These are phyloP conservation scores for Oithona nana DNA, from an alignment of 2,888 invertebrate species.

Conservation along the genomic window DNA sequence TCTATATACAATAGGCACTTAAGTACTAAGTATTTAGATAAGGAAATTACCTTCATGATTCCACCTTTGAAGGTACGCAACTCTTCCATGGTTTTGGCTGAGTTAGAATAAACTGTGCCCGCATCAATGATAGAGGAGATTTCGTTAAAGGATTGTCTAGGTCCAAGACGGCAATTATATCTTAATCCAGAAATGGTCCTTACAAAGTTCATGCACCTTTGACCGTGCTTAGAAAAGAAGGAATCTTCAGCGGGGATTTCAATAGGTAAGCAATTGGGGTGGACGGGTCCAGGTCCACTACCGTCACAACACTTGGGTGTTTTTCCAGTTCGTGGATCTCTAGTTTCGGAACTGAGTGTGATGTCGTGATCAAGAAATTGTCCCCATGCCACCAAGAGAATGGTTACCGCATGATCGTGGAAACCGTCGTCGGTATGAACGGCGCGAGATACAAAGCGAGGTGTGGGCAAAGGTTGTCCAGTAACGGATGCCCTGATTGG, in stretches of 20 bases:
- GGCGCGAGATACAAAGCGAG: slow-evolving; percentile 21
- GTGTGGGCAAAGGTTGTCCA: slow-evolving; percentile 27
- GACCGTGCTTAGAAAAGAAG: slow-evolving; percentile 63
- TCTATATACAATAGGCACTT: too few relatives aligned
- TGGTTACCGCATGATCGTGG: slow-evolving; percentile 25
- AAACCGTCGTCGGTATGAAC: slow-evolving; percentile 65
- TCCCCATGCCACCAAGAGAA: slow-evolving; percentile 28
- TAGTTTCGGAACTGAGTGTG: slow-evolving; percentile 24
- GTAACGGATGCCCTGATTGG: slow-evolving; percentile 50
- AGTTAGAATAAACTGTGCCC: slow-evolving; percentile 25
- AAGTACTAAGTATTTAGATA: background rate
- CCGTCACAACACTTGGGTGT: slow-evolving; percentile 22
- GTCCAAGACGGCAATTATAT: slow-evolving; percentile 61
- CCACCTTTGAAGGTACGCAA: slow-evolving; percentile 23
- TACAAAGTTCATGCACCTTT: slow-evolving; percentile 74
- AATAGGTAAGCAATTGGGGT: slow-evolving; percentile 79
- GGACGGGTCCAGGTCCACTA: slow-evolving; percentile 33
- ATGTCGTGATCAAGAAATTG: slow-evolving; percentile 34
- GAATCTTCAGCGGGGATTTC: slow-evolving; percentile 70
- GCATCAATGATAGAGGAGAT: slow-evolving; percentile 24
- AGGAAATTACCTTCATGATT: slow-evolving; percentile 20
- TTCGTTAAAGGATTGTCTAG: slow-evolving; percentile 24
- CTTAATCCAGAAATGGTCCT: slow-evolving; percentile 67
- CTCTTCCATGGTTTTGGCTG: slow-evolving; percentile 16
- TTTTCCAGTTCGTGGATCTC: slow-evolving; percentile 20